Evolutionary conservation across 2,797 vertebrate species (phyloP).

Genomic region (Fistularia tabacaria): DNA sequence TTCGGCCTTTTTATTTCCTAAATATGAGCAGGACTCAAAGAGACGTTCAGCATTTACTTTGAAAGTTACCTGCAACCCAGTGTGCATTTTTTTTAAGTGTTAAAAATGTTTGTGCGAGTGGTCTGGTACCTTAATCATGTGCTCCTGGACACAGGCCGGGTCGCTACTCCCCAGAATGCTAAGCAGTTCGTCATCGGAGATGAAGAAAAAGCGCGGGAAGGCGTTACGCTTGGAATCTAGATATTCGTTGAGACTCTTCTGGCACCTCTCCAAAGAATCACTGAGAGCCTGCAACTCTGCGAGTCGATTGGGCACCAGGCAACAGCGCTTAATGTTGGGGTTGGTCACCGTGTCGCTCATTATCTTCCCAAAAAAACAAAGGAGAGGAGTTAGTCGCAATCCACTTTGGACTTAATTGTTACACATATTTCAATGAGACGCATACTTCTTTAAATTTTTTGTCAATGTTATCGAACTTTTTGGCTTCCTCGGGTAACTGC

Average conservation of each 20-base stretch:
- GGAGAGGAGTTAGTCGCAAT: not conserved
- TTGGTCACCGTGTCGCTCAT: constrained; percentile 84
- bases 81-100: no score
- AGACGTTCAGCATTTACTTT: no score
- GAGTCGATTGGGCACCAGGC: constrained; percentile 82
- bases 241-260: constrained; percentile 95
- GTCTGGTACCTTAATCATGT: constrained; percentile 90
- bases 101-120: not conserved
- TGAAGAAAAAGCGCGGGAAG: constrained; percentile 98
- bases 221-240: constrained; percentile 92
- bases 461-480: constrained; percentile 89
- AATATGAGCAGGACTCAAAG: no score
- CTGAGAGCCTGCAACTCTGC: constrained; percentile 81
- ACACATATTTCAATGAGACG: not conserved
- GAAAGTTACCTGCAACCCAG: no score
- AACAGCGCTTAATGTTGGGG: constrained; percentile 84
- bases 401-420: not conserved
- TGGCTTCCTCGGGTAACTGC: constrained; percentile 91
- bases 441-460: constrained; percentile 83
- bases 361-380: constrained; percentile 72
- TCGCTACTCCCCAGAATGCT: constrained; percentile 93
- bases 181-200: constrained; percentile 95
- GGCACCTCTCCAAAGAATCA: constrained; percentile 87
- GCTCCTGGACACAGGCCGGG: constrained; percentile 90
- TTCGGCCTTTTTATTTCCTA: no score